These are phyloP conservation scores for Clarias gariepinus DNA, from an alignment of 2,113 vertebrate genomes.

Conservation along the genomic window DNA sequence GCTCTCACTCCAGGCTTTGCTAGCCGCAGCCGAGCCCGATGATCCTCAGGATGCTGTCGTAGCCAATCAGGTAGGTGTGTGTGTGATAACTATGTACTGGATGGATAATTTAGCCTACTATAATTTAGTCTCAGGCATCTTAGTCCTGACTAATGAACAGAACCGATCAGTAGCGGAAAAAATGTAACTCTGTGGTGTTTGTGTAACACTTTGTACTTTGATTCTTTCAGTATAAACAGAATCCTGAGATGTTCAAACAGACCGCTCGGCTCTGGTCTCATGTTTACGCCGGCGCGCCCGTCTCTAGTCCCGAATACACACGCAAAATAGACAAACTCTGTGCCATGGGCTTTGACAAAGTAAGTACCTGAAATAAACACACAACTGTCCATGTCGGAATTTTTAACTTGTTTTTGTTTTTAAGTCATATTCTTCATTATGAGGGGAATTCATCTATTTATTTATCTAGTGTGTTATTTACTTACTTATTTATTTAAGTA, in stretches of 20 bases:
- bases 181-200: neutral
- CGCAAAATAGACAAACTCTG: conserved; percentile 99
- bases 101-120: neutral
- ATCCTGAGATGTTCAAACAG: conserved; percentile 99
- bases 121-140: neutral
- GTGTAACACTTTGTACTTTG: conserved; percentile 15
- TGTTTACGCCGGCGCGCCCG: conserved; percentile 91
- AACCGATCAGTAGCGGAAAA: neutral
- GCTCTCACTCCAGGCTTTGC: conserved; percentile 91
- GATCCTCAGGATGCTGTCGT: conserved; percentile 98
- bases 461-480: too few relatives aligned
- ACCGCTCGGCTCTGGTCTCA: conserved; percentile 97
- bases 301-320: conserved; percentile 94
- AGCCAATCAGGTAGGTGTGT: conserved; percentile 89
- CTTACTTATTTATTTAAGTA: too few relatives aligned
- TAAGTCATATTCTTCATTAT: neutral
- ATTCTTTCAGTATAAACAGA: conserved; percentile 90
- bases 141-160: neutral
- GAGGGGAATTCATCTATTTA: neutral
- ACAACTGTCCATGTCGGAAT: neutral
- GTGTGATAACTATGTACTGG: too few relatives aligned
- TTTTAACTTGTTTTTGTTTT: neutral
- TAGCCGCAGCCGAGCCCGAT: conserved; percentile 95
- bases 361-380: conserved; percentile 58
- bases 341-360: conserved; percentile 99